These are phyloP conservation scores for Nebria brevicollis DNA, from an alignment of 2,888 invertebrate species.

Conservation along the genomic window DNA sequence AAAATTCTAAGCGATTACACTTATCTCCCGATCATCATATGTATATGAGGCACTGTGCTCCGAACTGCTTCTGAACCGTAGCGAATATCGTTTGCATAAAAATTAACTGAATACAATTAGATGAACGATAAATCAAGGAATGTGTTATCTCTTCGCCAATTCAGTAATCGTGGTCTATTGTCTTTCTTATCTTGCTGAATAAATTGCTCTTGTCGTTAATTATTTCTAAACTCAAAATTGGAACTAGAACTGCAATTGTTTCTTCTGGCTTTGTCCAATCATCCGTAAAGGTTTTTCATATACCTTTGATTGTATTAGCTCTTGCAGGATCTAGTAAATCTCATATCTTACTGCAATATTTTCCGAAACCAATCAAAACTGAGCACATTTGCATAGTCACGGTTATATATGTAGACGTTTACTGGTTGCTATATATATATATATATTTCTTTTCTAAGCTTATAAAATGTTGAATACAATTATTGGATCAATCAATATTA, in stretches of 20 bases:
- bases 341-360: too few relatives aligned
- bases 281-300: too few relatives aligned
- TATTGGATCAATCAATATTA: too few relatives aligned
- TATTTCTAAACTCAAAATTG: conserved; percentile 4
- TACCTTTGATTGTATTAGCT: too few relatives aligned
- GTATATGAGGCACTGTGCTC: background rate
- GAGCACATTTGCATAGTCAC: too few relatives aligned
- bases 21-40: conserved; percentile 36
- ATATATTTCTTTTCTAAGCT: too few relatives aligned
- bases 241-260: background rate
- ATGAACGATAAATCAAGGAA: conserved; percentile 30
- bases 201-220: background rate
- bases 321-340: too few relatives aligned
- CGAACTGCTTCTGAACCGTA: conserved; percentile 7
- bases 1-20: conserved; percentile 39
- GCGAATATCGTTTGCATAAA: conserved; percentile 43
- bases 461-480: background rate
- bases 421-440: too few relatives aligned
- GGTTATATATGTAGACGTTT: too few relatives aligned
- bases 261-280: background rate
- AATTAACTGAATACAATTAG: conserved; percentile 45
- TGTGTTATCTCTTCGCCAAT: conserved; percentile 25
- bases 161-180: conserved; percentile 21
- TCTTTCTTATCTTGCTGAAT: conserved; percentile 27
- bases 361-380: too few relatives aligned